These are phyloP conservation scores for Melipona quadrifasciata DNA, from an alignment of 1,140 invertebrate species.

Conservation along the genomic window DNA sequence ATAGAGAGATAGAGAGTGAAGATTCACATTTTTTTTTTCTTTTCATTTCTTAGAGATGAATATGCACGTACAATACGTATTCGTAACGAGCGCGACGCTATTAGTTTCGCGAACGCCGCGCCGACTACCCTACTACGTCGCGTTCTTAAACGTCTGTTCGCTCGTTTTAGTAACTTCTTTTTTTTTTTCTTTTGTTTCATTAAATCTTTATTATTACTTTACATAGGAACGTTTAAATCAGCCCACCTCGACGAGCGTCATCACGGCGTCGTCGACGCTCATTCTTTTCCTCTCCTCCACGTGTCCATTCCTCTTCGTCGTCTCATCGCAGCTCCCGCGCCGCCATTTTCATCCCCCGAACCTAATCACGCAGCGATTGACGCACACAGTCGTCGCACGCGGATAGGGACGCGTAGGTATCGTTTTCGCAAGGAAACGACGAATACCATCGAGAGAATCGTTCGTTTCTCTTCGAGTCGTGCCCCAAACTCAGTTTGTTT, in stretches of 20 bases:
- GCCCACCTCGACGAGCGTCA: slow-evolving; percentile 72
- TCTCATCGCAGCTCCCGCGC: not conserved
- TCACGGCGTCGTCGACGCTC: slow-evolving; percentile 51
- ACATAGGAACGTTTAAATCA: slow-evolving; percentile 82
- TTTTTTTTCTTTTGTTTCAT: slow-evolving; percentile 56
- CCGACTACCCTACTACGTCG: slow-evolving; percentile 58
- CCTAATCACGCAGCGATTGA: not conserved
- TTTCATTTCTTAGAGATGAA: slow-evolving; percentile 55
- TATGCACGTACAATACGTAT: slow-evolving; percentile 76
- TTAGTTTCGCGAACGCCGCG: slow-evolving; percentile 58
- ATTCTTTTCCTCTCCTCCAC: slow-evolving; percentile 7
- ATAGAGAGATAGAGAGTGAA: slow-evolving; percentile 63
- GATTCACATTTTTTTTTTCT: slow-evolving; percentile 41
- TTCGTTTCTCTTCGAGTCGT: not conserved
- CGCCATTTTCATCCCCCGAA: not conserved
- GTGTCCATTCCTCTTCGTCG: not conserved
- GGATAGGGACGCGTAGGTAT: not conserved
- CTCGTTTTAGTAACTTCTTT: slow-evolving; percentile 70
- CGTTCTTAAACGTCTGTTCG: slow-evolving; percentile 54
- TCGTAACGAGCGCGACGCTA: slow-evolving; percentile 67
- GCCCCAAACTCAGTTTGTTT: not conserved
- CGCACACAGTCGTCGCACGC: not conserved
- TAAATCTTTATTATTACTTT: slow-evolving; percentile 81
- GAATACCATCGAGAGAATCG: not conserved
- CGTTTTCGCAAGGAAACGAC: not conserved